Percentiles rank a stretch among this genome's conserved stretches.
These are phyloP conservation scores for Aphidoletes aphidimyza DNA, from an alignment of 2,888 invertebrate species.

Conservation along the genomic window DNA sequence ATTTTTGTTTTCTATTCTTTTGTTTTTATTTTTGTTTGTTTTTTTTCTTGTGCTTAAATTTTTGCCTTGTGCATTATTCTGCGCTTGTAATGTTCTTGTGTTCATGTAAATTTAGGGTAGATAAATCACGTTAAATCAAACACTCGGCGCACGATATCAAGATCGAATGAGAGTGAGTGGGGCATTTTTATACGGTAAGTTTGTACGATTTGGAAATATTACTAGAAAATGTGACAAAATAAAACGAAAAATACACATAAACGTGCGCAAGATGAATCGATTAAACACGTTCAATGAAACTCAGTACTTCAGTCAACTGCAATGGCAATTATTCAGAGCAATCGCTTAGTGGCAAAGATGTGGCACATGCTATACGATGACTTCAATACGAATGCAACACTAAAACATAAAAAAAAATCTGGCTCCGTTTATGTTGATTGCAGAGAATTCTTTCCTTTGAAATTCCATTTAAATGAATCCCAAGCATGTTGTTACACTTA, in stretches of 20 bases:
- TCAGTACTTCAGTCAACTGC: not conserved
- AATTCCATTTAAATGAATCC: not conserved
- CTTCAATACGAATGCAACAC: too few relatives aligned
- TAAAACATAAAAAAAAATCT: too few relatives aligned
- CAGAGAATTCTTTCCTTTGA: too few relatives aligned
- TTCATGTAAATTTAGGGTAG: conserved; percentile 53
- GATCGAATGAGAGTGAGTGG: conserved; percentile 23
- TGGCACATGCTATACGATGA: not conserved
- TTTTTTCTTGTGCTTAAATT: not conserved
- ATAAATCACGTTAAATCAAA: conserved; percentile 52
- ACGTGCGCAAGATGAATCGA: conserved; percentile 51
- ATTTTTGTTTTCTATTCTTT: not conserved
- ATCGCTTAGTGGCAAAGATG: not conserved
- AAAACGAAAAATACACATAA: conserved; percentile 28
- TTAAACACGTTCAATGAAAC: conserved; percentile 54
- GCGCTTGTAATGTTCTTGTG: conserved; percentile 24
- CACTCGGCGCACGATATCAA: conserved; percentile 36
- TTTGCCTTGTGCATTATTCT: conserved; percentile 4
- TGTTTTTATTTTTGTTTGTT: not conserved
- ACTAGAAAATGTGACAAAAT: not conserved
- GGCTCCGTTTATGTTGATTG: too few relatives aligned
- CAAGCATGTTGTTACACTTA: not conserved
- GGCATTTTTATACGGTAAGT: not conserved
- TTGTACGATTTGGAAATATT: not conserved
- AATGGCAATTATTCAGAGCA: not conserved